Percentiles rank a stretch among this genome's conserved stretches.
phyloP scores from a whole-genome alignment of 2,797 vertebrate genomes.

The Philypnodon macrostomus region DNA sequence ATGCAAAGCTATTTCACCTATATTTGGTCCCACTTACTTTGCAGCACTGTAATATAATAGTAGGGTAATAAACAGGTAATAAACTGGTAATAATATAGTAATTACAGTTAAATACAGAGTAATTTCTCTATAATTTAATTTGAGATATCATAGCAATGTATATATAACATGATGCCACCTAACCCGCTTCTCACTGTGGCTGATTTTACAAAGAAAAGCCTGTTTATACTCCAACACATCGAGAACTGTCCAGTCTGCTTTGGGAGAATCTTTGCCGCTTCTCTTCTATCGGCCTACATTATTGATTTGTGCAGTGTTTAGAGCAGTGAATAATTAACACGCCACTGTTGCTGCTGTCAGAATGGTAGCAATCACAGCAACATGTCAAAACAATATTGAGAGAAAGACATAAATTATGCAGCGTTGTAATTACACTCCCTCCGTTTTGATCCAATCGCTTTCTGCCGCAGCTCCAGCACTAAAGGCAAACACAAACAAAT shows the following conservation, averaged over 20 bases:
- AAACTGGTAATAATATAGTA: no score
- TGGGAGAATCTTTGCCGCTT: constrained; percentile 46
- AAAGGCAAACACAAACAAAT: background rate
- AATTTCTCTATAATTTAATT: no score
- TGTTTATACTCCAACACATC: constrained; percentile 19
- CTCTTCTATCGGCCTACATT: constrained; percentile 65
- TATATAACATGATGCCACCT: no score
- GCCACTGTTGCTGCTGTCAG: constrained; percentile 52
- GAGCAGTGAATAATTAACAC: constrained; percentile 71
- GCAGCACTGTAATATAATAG: no score
- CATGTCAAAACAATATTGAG: constrained; percentile 70
- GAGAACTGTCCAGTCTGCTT: constrained; percentile 19
- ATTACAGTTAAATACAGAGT: no score
- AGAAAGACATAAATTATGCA: constrained; percentile 69
- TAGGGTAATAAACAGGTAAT: no score
- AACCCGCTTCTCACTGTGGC: background rate
- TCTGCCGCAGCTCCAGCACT: constrained; percentile 17
- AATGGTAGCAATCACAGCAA: constrained; percentile 43
- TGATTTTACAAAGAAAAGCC: constrained; percentile 6
- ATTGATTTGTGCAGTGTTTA: constrained; percentile 66
- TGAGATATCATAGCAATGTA: no score
- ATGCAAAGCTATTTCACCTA: no score
- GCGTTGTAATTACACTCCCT: constrained; percentile 46
- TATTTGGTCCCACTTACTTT: no score
- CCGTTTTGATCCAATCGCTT: constrained; percentile 39